phyloP scores from a whole-genome alignment of 2,113 vertebrate species.

The Parus major region DNA sequence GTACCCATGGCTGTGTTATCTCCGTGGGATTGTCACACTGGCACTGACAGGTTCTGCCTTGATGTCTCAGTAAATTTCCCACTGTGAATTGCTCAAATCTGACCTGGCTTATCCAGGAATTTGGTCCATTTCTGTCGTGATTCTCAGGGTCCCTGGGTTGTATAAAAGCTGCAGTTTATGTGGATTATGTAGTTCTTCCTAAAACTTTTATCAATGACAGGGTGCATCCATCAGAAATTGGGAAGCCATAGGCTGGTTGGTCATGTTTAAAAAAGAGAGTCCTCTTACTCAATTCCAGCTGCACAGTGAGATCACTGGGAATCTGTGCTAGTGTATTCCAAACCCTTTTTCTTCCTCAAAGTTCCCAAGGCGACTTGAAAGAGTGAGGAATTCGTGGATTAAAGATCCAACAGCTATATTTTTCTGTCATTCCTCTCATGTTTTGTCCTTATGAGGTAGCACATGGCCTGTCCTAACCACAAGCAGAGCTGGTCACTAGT shows the following conservation, averaged over 20 bases:
- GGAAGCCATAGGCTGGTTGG: background rate
- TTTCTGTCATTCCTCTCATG: background rate
- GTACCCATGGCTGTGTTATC: rapidly evolving
- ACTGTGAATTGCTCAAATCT: background rate
- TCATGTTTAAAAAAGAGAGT: background rate
- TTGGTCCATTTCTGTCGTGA: background rate
- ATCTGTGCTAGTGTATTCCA: too few relatives aligned
- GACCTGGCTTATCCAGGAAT: background rate
- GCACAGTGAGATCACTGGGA: background rate
- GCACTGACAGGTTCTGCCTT: background rate
- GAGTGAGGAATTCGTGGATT: background rate
- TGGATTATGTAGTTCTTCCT: background rate
- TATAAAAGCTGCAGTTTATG: background rate
- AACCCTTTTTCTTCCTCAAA: background rate
- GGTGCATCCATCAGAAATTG: background rate
- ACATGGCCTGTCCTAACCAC: background rate
- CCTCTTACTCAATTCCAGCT: background rate
- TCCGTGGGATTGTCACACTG: background rate
- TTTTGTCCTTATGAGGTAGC: background rate
- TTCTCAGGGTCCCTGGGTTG: background rate
- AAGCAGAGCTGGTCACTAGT: rapidly evolving
- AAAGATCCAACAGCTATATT: background rate
- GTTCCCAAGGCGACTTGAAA: background rate
- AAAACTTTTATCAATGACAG: background rate
- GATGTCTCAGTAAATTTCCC: background rate